phyloP scores from a whole-genome alignment of 2,888 invertebrate species.

The Morpho achilles region DNA sequence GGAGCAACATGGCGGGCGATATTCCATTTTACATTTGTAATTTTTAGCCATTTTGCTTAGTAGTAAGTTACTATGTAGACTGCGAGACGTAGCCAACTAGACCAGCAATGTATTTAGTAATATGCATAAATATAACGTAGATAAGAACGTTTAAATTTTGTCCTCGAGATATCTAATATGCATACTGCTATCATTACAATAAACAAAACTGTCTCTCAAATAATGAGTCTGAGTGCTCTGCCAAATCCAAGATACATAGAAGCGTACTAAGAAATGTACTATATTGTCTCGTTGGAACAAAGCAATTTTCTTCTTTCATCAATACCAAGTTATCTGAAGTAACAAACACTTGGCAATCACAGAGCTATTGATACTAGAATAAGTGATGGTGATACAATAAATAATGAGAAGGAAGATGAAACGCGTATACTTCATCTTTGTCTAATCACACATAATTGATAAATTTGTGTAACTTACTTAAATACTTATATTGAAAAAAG shows the following conservation, averaged over 20 bases:
- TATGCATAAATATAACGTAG: not conserved
- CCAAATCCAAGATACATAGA: conserved; percentile 2
- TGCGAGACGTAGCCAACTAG: conserved; percentile 6
- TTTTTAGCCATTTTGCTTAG: not conserved
- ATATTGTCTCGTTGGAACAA: not conserved
- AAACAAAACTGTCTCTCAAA: conserved; percentile 4
- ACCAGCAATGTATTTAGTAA: conserved; percentile 3
- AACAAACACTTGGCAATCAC: no score
- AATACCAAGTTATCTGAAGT: no score
- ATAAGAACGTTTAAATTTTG: conserved; percentile 18
- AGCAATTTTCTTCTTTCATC: no score
- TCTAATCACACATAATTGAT: no score
- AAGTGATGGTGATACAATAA: no score
- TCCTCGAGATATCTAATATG: conserved; percentile 8
- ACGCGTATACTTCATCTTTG: no score
- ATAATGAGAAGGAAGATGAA: no score
- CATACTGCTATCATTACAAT: not conserved
- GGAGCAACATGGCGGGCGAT: no score
- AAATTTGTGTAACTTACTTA: no score
- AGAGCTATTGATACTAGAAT: no score
- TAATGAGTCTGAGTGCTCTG: conserved; percentile 9
- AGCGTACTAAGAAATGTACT: not conserved
- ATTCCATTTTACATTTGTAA: no score
- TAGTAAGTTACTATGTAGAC: not conserved
- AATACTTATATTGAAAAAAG: no score